Evolutionary conservation across 1,140 invertebrate genomes (phyloP).

Genomic region (Euwallacea similis): DNA sequence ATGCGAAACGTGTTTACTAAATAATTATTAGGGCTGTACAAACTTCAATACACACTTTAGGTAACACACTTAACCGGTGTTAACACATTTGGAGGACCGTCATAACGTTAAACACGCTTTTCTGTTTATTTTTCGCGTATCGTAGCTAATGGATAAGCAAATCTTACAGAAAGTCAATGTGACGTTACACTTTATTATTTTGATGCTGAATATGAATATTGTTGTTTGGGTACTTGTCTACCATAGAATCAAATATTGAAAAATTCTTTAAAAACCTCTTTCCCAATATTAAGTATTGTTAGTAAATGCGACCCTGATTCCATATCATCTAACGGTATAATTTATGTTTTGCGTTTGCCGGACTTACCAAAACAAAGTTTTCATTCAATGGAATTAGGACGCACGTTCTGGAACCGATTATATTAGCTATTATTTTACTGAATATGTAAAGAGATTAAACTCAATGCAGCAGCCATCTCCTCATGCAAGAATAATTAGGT

Average conservation of each 20-base stretch:
- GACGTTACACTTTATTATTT: conserved; percentile 14
- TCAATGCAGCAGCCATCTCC: conserved; percentile 25
- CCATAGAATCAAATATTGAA: neutral
- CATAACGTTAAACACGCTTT: conserved; percentile 29
- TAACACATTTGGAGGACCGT: conserved; percentile 34
- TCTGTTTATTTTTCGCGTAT: conserved; percentile 25
- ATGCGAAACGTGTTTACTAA: conserved; percentile 32
- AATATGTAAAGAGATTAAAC: conserved; percentile 26
- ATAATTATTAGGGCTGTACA: conserved; percentile 29
- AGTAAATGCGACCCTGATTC: neutral
- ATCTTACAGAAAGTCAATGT: conserved; percentile 23
- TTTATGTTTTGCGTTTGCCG: conserved; percentile 4
- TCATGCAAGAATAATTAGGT: conserved; percentile 27
- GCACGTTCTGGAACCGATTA: conserved; percentile 15
- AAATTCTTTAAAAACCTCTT: neutral
- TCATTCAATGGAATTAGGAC: conserved; percentile 13
- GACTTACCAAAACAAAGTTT: conserved; percentile 17
- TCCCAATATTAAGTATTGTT: neutral
- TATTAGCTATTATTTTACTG: conserved; percentile 22
- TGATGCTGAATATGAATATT: neutral
- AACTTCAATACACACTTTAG: conserved; percentile 18
- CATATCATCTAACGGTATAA: conserved; percentile 13
- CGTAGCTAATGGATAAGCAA: conserved; percentile 22
- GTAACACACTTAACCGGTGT: conserved; percentile 25
- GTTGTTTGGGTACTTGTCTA: neutral